A percentile compares a stretch with the other conserved stretches of the same genome.
Evolutionary conservation across 1,140 invertebrate species (phyloP).

Genomic region (Subanguina moxae): DNA sequence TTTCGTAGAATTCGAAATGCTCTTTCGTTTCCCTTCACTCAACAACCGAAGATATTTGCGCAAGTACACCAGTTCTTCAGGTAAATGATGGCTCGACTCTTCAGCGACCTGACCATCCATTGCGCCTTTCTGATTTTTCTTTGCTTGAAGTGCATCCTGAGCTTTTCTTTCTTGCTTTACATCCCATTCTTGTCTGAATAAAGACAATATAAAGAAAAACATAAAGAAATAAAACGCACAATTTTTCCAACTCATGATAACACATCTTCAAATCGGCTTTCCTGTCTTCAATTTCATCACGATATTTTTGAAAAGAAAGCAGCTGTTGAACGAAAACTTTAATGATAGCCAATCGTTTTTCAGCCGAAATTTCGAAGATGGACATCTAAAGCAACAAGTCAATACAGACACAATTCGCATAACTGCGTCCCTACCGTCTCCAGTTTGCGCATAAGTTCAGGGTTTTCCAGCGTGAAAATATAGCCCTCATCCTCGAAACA

Average conservation of each 20-base stretch:
- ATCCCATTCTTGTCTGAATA: too few species aligned
- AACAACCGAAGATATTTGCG: too few species aligned
- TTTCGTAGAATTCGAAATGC: too few species aligned
- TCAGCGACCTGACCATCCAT: too few species aligned
- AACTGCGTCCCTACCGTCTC: background rate
- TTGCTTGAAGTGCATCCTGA: background rate
- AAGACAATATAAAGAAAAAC: too few species aligned
- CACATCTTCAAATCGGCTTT: background rate
- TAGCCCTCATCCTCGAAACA: constrained; percentile 35
- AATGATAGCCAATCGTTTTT: background rate
- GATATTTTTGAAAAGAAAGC: background rate
- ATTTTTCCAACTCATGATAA: background rate
- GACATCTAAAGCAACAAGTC: background rate
- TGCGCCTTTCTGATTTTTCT: background rate
- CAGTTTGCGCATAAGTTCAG: background rate
- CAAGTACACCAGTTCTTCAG: background rate
- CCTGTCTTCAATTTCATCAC: background rate
- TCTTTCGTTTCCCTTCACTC: too few species aligned
- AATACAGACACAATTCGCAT: background rate
- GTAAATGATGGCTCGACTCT: background rate
- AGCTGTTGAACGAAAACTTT: background rate
- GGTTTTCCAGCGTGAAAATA: constrained; percentile 18
- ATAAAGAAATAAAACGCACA: too few species aligned
- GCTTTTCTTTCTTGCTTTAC: background rate
- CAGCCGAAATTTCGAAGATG: background rate